Percentiles rank a stretch among this genome's conserved stretches.
Conservation (phyloP, 2,113 vertebrate species). For the Bos javanicus region DNA sequence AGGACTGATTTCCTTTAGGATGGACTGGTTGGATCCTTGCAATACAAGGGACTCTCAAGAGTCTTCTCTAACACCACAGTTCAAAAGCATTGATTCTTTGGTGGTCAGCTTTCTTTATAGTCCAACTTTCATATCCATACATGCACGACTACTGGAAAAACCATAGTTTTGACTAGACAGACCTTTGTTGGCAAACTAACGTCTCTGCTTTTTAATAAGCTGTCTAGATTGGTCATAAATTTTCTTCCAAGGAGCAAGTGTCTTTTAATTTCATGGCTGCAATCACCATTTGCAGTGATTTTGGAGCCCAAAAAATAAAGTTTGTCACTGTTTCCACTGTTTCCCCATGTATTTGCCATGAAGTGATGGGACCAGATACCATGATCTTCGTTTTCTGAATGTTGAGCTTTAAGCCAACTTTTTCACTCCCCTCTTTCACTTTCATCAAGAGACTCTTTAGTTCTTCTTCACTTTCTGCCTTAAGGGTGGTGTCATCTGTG, state of each 20-base stretch:
- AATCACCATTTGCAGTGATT: neutral
- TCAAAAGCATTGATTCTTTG: neutral
- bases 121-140: neutral
- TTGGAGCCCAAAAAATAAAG: rapidly evolving
- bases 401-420: neutral
- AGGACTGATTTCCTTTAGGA: neutral
- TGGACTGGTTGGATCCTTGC: neutral
- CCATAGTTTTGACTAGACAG: neutral
- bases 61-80: neutral
- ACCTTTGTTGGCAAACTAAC: neutral
- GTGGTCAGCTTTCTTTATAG: neutral
- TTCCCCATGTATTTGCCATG: neutral
- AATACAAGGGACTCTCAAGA: neutral
- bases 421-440: neutral
- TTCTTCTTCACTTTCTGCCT: neutral
- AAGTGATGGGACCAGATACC: neutral
- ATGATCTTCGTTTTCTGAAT: neutral
- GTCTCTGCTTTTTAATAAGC: neutral
- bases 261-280: neutral
- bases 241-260: neutral
- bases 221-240: neutral
- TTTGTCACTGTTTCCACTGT: neutral
- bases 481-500: neutral
- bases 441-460: neutral
- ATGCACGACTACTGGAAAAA: neutral